Evolutionary conservation across 1,140 invertebrate genomes (phyloP), one percentile per base, ranked within the genome.

Genomic region (Cheumatopsyche charites): DNA sequence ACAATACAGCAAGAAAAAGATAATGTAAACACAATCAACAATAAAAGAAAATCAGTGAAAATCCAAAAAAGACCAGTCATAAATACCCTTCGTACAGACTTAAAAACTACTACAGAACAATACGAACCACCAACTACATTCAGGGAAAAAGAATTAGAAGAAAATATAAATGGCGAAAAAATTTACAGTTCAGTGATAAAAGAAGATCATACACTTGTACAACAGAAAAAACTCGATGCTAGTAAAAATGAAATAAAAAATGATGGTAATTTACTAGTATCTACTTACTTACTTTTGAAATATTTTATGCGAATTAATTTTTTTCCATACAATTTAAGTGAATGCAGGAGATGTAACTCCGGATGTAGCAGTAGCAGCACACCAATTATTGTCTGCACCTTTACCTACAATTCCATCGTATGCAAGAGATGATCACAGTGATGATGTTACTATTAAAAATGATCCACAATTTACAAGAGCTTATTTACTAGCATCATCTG

Each of bases 281-380:
- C 13, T 47, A 47, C 4, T 47, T 47, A 7, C 4, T 47, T 4
- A n/a, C 13, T 47, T 36, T 9, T 36, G 29, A 4, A 9, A 36
- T 11, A 41, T 66, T n/a, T 5, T 42, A 15, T 19, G n/a, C 61
- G 4, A 47, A 67, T 67, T 47, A 67, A 21, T 3, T 41, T 67
- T 47, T 67, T 47, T 4, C n/a, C 36, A 58, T 15, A 47, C 11
- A 5, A 67, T 79, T 83, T 82, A 81, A 72, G 72, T 78, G 61
- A 79, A 72, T 62, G 77, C 25, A 21, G 43, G 79, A 23, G 83
- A 84, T 45, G 74, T 75, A 42, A 73, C 74, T 78, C 82, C 82
- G 12, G 82, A 82, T 4, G 78, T 84, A 61, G 83, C 83, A 1
- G 78, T 84, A 67, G 83, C 82, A 1, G 81, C 82, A 5, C 82